phyloP scores from a whole-genome alignment of 2,888 invertebrate species.

The Xestia ashworthii region DNA sequence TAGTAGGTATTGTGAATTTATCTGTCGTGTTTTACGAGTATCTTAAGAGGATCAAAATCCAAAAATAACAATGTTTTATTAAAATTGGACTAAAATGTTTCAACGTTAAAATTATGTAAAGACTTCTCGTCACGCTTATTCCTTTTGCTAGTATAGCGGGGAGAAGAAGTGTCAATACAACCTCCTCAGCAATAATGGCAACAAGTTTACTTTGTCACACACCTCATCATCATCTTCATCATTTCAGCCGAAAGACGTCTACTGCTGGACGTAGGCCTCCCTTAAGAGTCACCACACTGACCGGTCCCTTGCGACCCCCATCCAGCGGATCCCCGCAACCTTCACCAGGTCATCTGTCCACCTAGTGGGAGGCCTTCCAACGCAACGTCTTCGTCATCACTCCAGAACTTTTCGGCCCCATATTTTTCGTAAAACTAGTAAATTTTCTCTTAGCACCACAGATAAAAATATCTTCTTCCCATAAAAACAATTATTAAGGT shows the following conservation, averaged over 20 bases:
- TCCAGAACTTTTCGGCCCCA: too few species aligned
- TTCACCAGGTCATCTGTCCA: too few species aligned
- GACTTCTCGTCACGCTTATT: background rate
- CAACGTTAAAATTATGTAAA: background rate
- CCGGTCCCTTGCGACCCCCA: too few species aligned
- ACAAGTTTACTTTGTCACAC: too few species aligned
- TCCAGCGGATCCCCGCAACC: too few species aligned
- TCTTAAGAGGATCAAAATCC: background rate
- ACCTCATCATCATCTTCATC: too few species aligned
- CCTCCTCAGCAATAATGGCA: background rate
- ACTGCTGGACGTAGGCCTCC: too few species aligned
- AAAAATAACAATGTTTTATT: background rate
- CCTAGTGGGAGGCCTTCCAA: too few species aligned
- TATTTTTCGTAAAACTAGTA: too few species aligned
- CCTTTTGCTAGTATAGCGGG: background rate
- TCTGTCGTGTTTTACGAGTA: background rate
- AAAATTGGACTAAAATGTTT: background rate
- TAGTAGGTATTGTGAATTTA: background rate
- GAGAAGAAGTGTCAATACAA: background rate
- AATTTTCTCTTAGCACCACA: background rate
- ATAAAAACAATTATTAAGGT: constrained; percentile 45
- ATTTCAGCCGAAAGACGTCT: too few species aligned
- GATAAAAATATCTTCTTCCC: background rate
- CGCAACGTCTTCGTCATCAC: too few species aligned
- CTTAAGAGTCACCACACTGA: too few species aligned